Evolutionary conservation across 2,888 invertebrate species (phyloP), one percentile per base, ranked within the genome.

Genomic region (Chloromyia formosa): DNA sequence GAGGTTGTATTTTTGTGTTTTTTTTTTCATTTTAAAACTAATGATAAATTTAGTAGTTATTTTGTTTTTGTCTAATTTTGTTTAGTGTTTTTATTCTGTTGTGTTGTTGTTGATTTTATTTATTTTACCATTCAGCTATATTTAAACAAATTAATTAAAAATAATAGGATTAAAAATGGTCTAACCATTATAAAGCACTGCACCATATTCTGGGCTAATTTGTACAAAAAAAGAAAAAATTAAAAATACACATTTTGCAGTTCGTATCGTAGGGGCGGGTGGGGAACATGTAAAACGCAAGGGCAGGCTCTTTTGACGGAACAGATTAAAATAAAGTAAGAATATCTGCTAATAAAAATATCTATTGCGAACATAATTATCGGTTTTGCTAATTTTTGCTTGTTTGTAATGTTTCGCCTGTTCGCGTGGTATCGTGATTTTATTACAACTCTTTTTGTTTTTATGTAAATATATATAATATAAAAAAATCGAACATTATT

Each of bases 131-230:
- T 49, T 49, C 16, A n/a, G 49, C 16, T 49, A n/a, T n/a, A 49
- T 62, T 16, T 62, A 40, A 62, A 27, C 9, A n/a, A 62, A 62
- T 62, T 16, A n/a, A 66, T 66, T 45, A 49, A 66, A 66, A 14
- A 9, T 49, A 66, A 66, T 66, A 66, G 66, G 66, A 49, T 45
- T 35, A 49, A 45, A 49, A 66, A 66, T 45, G 66, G 66, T 66
- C 20, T 20, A 22, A 66, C 45, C 66, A 49, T 66, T 66, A 35
- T 45, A 66, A 66, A 66, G 66, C 66, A 45, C 66, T 66, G 66
- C 66, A 66, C 66, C 49, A 10, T 5, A 10, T 56, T 56, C 18
- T 20, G 18, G 16, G 10, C 10, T 56, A 35, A 49, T 49, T 66
- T 66, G 35, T 35, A 66, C n/a, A 61, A 18, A 12, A 20, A 61